A percentile compares a stretch with the other conserved stretches of the same genome.
phyloP scores from a whole-genome alignment of 1,140 invertebrate species.

The Cephus cinctus region DNA sequence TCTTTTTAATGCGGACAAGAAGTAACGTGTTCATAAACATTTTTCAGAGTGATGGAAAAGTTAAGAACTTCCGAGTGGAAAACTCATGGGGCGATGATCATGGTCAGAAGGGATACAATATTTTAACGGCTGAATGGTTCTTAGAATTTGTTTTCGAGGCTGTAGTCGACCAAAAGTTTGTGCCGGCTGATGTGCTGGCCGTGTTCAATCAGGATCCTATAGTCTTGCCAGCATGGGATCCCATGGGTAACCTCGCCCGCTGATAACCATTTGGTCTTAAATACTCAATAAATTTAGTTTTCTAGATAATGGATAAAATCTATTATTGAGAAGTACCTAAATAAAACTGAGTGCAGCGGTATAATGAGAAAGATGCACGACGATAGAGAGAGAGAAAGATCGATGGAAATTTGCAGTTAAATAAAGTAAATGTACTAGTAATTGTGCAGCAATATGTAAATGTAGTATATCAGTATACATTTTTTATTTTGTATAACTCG shows the following conservation, averaged over 20 bases:
- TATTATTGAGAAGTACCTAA: too few species aligned
- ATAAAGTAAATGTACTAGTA: too few species aligned
- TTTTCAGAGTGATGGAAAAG: conserved; percentile 63
- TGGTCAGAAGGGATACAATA: conserved; percentile 83
- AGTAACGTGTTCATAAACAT: conserved; percentile 1
- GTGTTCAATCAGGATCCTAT: conserved; percentile 75
- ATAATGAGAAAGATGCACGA: too few species aligned
- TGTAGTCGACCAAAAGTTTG: conserved; percentile 83
- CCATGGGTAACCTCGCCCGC: conserved; percentile 82
- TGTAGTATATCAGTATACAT: too few species aligned
- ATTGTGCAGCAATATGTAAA: too few species aligned
- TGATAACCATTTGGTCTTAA: too few species aligned
- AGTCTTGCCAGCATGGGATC: conserved; percentile 87
- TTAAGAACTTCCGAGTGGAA: conserved; percentile 79
- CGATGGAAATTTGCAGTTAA: too few species aligned
- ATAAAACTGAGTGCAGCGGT: too few species aligned
- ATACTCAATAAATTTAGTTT: too few species aligned
- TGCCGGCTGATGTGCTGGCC: conserved; percentile 71
- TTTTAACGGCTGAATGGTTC: conserved; percentile 85
- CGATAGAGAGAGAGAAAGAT: too few species aligned
- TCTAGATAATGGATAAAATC: too few species aligned
- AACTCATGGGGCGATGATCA: conserved; percentile 91
- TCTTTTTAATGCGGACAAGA: conserved; percentile 7
- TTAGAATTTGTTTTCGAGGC: conserved; percentile 88
- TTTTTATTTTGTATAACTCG: too few species aligned